Conservation (phyloP, 2,888 invertebrate species). For the Tubulanus polymorphus region DNA sequence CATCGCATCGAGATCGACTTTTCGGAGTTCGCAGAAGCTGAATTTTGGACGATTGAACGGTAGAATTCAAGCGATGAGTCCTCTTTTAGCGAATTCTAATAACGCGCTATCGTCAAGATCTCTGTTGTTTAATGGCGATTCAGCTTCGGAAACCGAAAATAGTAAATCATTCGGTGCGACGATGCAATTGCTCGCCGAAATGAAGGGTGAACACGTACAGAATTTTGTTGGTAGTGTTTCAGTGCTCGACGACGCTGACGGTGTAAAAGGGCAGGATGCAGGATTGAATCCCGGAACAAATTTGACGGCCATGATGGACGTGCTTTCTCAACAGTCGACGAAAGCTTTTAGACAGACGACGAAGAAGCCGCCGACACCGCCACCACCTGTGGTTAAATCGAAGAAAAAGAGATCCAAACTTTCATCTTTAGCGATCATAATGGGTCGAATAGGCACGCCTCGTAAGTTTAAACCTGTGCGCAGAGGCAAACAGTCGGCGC, state of each 20-base stretch:
- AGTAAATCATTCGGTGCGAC: too few relatives aligned
- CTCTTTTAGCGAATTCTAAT: too few relatives aligned
- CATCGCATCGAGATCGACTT: too few relatives aligned
- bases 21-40: too few relatives aligned
- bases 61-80: too few relatives aligned
- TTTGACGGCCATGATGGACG: constrained; percentile 29
- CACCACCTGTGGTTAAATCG: neutral
- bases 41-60: too few relatives aligned
- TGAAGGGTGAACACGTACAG: neutral
- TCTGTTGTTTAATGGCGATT: too few relatives aligned
- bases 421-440: constrained; percentile 32
- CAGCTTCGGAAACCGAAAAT: too few relatives aligned
- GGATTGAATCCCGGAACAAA: neutral
- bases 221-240: constrained; percentile 2
- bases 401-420: constrained; percentile 19
- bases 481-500: too few relatives aligned
- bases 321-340: constrained; percentile 30
- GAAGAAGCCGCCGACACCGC: constrained; percentile 17
- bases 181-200: neutral
- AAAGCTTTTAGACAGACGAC: constrained; percentile 32
- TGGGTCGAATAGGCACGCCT: constrained; percentile 25
- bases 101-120: too few relatives aligned
- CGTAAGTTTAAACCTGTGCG: neutral
- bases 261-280: too few relatives aligned
- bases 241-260: too few relatives aligned